Evolutionary conservation across 37 sponge, comb jelly and placozoan genomes (phyloP).

Genomic region (Eunapius fragilis): DNA sequence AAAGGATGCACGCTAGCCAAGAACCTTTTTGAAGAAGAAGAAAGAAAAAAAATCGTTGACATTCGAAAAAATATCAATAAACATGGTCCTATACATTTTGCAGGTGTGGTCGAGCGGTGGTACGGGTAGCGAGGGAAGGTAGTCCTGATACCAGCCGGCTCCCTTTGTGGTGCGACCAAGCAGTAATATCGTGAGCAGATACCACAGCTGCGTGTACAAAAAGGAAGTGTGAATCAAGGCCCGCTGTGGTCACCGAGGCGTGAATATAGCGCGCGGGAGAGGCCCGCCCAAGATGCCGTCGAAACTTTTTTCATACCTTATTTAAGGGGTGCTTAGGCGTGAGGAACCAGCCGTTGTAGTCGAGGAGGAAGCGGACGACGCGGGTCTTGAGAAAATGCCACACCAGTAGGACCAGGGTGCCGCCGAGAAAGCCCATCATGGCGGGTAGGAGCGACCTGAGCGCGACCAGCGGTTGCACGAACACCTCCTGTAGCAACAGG

Average conservation of each 20-base stretch:
- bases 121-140: conserved; percentile 71
- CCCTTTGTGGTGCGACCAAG: conserved; percentile 47
- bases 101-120: conserved; percentile 68
- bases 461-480: conserved; percentile 42
- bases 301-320: no score
- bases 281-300: no score
- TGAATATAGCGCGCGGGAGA: no score
- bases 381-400: conserved; percentile 58
- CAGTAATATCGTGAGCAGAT: conserved; percentile 43
- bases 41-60: not conserved
- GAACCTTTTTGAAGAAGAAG: conserved; percentile 45
- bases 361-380: conserved; percentile 51
- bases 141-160: conserved; percentile 59
- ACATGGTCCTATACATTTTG: conserved; percentile 56
- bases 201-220: conserved; percentile 62
- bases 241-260: not conserved
- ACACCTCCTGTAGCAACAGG: conserved; percentile 22
- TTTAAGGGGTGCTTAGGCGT: conserved; percentile 52
- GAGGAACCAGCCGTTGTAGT: conserved; percentile 77
- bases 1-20: conserved; percentile 68
- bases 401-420: conserved; percentile 44
- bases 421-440: conserved; percentile 51
- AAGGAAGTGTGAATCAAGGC: not conserved
- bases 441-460: conserved; percentile 29
- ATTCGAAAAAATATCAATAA: no score